A percentile compares a stretch with the other conserved stretches of the same genome.
Evolutionary conservation across 2,888 invertebrate species (phyloP).

Genomic region (Eupithecia insigniata): DNA sequence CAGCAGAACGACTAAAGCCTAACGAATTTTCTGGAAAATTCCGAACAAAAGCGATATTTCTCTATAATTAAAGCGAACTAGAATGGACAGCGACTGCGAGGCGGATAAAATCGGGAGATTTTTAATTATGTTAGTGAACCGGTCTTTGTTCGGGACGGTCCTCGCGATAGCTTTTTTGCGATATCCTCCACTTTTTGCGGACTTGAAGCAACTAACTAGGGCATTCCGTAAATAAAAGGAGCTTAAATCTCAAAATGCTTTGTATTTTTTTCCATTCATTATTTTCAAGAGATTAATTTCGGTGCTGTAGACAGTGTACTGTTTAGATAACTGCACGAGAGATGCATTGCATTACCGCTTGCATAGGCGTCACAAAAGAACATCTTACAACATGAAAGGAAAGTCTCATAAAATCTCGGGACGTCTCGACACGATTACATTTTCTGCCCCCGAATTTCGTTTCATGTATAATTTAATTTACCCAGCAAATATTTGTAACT

Average conservation of each 20-base stretch:
- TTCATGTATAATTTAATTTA: conserved; percentile 48
- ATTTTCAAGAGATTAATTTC: conserved; percentile 38
- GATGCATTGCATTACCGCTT: conserved; percentile 15
- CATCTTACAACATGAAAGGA: conserved; percentile 32
- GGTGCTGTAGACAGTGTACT: background rate
- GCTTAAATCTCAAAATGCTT: conserved; percentile 34
- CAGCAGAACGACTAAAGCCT: conserved; percentile 31
- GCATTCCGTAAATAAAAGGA: conserved; percentile 52
- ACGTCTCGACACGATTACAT: conserved; percentile 29
- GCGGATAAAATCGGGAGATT: conserved; percentile 57
- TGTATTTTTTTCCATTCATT: conserved; percentile 36
- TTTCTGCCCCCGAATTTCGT: conserved; percentile 44
- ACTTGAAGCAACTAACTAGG: conserved; percentile 58
- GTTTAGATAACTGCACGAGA: conserved; percentile 2
- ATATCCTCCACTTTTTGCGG: conserved; percentile 56
- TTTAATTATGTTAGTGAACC: conserved; percentile 66
- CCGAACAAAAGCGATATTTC: conserved; percentile 50
- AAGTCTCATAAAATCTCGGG: conserved; percentile 26
- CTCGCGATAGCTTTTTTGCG: conserved; percentile 58
- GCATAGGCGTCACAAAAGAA: conserved; percentile 12
- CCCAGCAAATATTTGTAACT: conserved; percentile 52
- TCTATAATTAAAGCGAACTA: conserved; percentile 57
- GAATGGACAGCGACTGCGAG: conserved; percentile 54
- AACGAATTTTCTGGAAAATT: conserved; percentile 25
- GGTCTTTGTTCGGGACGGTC: conserved; percentile 54